Evolutionary conservation across 2,797 vertebrate species (phyloP).

Genomic region (Limnodromus scolopaceus): DNA sequence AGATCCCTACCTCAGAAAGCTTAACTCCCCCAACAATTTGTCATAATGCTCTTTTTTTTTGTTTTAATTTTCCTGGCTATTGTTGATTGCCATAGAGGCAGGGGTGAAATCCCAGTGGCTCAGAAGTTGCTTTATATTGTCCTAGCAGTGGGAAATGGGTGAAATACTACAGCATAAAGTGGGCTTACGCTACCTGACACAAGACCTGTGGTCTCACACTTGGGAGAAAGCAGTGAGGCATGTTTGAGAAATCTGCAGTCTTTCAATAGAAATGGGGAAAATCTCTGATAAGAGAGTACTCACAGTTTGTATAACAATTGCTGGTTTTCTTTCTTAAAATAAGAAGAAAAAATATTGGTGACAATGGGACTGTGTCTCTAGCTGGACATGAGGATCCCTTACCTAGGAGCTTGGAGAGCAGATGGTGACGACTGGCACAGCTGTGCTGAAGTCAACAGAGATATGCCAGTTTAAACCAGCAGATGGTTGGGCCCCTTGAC

Average conservation of each 20-base stretch:
- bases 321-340: neutral
- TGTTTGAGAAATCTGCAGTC: neutral
- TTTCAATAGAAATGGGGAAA: neutral
- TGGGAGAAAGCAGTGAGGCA: neutral
- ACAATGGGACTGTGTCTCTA: neutral
- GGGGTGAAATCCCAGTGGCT: neutral
- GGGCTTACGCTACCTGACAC: neutral
- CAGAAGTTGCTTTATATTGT: neutral
- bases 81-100: neutral
- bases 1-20: neutral
- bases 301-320: neutral
- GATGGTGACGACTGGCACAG: neutral
- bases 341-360: neutral
- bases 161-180: neutral
- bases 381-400: neutral
- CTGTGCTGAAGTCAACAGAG: slow-evolving; percentile 3
- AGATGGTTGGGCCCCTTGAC: neutral
- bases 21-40: neutral
- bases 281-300: neutral
- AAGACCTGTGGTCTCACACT: neutral
- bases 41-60: neutral
- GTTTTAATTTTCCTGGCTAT: neutral
- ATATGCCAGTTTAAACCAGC: slow-evolving; percentile 14
- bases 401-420: neutral
- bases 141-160: neutral